Conservation (phyloP, 2,797 vertebrate genomes). For the Ctenochaetus hawaiiensis region DNA sequence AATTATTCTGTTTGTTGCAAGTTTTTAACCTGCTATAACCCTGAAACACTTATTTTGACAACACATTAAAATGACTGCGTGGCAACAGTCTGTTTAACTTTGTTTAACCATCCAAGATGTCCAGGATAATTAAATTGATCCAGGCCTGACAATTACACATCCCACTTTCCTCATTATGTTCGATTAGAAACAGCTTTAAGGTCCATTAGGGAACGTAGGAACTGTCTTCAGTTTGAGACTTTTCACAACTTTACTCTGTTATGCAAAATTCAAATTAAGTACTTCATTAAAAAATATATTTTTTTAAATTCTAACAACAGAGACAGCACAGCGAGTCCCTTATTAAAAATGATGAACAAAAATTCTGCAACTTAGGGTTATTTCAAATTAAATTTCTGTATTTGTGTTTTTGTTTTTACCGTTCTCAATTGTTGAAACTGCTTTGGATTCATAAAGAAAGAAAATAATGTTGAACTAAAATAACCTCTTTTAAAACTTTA, state of each 20-base stretch:
- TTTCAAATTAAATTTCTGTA: background rate
- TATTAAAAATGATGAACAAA: background rate
- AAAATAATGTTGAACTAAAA: no score
- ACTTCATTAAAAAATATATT: no score
- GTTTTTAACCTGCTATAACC: background rate
- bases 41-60: background rate
- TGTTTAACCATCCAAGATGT: conserved; percentile 18
- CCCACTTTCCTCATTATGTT: conserved; percentile 16
- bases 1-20: background rate
- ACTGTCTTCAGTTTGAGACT: background rate
- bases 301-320: background rate
- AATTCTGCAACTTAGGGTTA: no score
- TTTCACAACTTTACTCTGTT: background rate
- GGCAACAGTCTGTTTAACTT: background rate
- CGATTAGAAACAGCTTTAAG: conserved; percentile 2
- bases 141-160: conserved; percentile 25
- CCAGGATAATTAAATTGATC: conserved; percentile 15
- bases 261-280: no score
- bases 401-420: no score
- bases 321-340: background rate
- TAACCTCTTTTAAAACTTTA: no score
- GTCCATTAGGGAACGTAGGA: conserved; percentile 1
- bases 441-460: no score
- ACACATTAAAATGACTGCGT: conserved; percentile 1
- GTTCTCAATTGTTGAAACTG: no score